Percentiles rank a stretch among this genome's conserved stretches.
Evolutionary conservation across 2,113 vertebrate genomes (phyloP).

Genomic region (Henicopernis longicauda): DNA sequence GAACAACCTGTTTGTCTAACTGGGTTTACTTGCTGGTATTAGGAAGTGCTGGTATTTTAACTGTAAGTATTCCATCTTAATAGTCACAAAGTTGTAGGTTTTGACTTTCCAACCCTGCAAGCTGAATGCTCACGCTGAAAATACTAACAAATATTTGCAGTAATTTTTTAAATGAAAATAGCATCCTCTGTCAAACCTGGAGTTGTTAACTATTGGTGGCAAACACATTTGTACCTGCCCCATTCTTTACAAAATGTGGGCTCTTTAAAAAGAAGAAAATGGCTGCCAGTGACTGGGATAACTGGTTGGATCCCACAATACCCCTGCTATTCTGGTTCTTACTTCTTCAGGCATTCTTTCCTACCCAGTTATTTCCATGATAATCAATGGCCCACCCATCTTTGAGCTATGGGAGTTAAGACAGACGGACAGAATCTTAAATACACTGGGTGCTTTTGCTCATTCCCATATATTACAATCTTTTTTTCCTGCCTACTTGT

Average conservation of each 20-base stretch:
- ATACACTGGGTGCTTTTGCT: neutral
- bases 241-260: neutral
- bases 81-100: neutral
- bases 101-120: neutral
- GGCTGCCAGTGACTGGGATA: neutral
- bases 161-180: neutral
- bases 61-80: neutral
- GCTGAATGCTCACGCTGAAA: neutral
- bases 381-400: neutral
- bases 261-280: neutral
- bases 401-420: neutral
- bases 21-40: neutral
- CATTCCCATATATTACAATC: neutral
- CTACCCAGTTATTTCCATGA: neutral
- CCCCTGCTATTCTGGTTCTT: constrained; percentile 22
- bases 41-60: neutral
- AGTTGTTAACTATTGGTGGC: neutral
- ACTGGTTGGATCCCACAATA: neutral
- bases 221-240: neutral
- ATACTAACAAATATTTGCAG: neutral
- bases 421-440: neutral
- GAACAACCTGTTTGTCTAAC: neutral
- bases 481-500: neutral
- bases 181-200: neutral
- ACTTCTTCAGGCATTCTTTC: neutral